Evolutionary conservation across 2,888 invertebrate species (phyloP).

Genomic region (Plebejus melissa): DNA sequence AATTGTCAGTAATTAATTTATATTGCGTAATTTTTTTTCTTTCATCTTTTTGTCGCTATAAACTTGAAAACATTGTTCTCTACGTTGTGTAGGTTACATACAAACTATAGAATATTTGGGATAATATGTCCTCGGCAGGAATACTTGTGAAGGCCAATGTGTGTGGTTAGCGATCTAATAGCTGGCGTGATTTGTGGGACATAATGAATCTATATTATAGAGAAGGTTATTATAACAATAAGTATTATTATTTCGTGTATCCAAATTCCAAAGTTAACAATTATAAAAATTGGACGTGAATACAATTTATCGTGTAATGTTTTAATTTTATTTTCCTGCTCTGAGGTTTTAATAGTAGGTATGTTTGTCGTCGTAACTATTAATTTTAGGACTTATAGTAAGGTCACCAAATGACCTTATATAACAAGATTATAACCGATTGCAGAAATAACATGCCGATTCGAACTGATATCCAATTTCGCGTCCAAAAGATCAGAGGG

Average conservation of each 20-base stretch:
- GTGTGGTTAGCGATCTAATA: background rate
- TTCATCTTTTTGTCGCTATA: background rate
- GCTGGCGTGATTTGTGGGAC: background rate
- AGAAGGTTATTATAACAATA: no score
- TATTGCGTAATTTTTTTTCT: background rate
- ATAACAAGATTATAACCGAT: background rate
- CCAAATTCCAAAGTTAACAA: no score
- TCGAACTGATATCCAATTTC: conserved; percentile 8
- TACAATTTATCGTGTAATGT: no score
- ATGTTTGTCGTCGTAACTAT: no score
- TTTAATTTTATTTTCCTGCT: no score
- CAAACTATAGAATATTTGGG: background rate
- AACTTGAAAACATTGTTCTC: background rate
- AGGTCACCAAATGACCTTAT: background rate
- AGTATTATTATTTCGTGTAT: no score
- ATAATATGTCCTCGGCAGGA: background rate
- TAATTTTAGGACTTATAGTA: no score
- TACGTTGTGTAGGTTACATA: background rate
- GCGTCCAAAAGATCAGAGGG: conserved; percentile 1
- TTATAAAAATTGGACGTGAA: no score
- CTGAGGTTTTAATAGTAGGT: no score
- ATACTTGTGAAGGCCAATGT: background rate
- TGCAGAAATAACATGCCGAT: conserved; percentile 1
- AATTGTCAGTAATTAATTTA: background rate
- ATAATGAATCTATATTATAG: no score